These are phyloP conservation scores for Cataglyphis cursor DNA, from an alignment of 2,888 invertebrate species.

Conservation along the genomic window DNA sequence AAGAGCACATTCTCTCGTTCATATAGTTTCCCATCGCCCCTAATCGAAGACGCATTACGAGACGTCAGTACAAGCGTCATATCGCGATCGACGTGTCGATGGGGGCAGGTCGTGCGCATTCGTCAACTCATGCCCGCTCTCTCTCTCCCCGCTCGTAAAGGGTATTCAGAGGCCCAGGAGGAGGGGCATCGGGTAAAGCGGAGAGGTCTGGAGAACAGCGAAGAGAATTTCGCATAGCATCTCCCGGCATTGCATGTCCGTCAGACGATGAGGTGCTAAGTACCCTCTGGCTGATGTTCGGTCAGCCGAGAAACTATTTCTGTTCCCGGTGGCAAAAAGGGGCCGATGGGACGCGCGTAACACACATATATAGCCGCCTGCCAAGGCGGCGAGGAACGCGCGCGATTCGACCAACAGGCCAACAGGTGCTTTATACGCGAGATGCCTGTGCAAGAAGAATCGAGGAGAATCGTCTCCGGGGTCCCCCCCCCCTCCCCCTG, in stretches of 20 bases:
- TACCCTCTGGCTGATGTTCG: conserved; percentile 69
- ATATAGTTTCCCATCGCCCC: conserved; percentile 41
- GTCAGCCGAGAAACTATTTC: conserved; percentile 79
- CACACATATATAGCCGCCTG: conserved; percentile 70
- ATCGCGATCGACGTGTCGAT: conserved; percentile 63
- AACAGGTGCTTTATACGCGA: conserved; percentile 79
- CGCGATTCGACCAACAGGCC: conserved; percentile 74
- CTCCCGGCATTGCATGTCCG: conserved; percentile 56
- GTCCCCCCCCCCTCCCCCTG: conserved; percentile 46
- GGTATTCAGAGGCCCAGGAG: conserved; percentile 14
- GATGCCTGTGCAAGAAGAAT: conserved; percentile 74
- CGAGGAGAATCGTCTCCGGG: conserved; percentile 75
- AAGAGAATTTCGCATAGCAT: conserved; percentile 69
- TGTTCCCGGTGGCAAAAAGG: conserved; percentile 75
- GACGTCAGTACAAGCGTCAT: conserved; percentile 51
- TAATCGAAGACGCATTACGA: conserved; percentile 38
- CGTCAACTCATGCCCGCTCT: conserved; percentile 12
- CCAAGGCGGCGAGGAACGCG: conserved; percentile 72
- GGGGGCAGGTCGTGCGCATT: conserved; percentile 40
- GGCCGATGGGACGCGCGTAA: conserved; percentile 67
- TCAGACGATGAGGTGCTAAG: conserved; percentile 72
- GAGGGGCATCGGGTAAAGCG: neutral
- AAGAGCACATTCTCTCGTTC: conserved; percentile 4
- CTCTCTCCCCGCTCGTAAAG: neutral
- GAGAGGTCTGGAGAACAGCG: conserved; percentile 33